Evolutionary conservation across 2,113 vertebrate species (phyloP).

Genomic region (Prunella himalayana): DNA sequence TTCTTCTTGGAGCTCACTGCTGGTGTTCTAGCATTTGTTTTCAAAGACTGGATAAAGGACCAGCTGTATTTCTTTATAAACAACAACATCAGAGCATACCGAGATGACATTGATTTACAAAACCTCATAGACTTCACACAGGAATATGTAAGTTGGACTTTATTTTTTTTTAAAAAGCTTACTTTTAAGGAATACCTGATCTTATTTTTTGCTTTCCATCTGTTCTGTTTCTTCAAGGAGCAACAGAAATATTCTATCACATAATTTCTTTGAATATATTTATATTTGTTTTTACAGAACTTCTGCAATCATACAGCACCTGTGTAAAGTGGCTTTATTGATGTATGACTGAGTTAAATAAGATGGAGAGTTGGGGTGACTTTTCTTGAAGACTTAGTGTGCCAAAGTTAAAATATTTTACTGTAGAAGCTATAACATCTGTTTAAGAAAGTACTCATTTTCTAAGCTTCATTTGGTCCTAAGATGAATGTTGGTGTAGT

Average conservation of each 20-base stretch:
- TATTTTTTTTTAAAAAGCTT: background rate
- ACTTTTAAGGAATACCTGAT: background rate
- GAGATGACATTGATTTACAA: slow-evolving; percentile 97
- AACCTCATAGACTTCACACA: slow-evolving; percentile 99
- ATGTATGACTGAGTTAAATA: background rate
- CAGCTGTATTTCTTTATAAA: slow-evolving; percentile 99
- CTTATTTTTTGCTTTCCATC: background rate
- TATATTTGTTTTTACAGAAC: background rate
- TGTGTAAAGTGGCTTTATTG: background rate
- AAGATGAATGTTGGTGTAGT: background rate
- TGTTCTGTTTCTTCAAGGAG: background rate
- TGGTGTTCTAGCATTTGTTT: slow-evolving; percentile 95
- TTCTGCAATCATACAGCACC: background rate
- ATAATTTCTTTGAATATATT: background rate
- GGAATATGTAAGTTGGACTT: slow-evolving; percentile 87
- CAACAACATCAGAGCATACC: slow-evolving; percentile 97
- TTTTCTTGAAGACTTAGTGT: background rate
- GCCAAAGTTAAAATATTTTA: background rate
- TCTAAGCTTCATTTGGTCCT: background rate
- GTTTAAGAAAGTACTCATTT: background rate
- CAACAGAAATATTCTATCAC: background rate
- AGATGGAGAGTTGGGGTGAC: background rate
- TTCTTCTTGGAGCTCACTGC: slow-evolving; percentile 99
- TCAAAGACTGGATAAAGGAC: slow-evolving; percentile 99
- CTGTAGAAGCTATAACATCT: background rate